Conservation (phyloP, 35 echinoderm and acorn worm genomes). For the Diadema setosum region DNA sequence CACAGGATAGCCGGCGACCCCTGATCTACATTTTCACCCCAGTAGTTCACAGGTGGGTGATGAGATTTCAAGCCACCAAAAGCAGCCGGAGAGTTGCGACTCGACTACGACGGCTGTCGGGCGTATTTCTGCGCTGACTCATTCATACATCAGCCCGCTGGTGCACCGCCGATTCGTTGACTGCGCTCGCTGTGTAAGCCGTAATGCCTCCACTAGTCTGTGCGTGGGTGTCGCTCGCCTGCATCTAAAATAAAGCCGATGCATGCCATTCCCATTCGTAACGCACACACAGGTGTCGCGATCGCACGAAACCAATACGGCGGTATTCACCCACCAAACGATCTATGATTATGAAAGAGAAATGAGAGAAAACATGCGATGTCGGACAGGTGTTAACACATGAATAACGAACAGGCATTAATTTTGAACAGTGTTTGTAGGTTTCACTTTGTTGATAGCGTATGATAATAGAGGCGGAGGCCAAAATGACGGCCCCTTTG, state of each 20-base stretch:
- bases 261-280: neutral
- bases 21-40: too few species aligned
- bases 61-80: neutral
- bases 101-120: neutral
- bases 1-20: too few species aligned
- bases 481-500: too few species aligned
- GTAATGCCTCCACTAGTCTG: neutral
- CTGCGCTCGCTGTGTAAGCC: neutral
- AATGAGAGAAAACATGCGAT: too few species aligned
- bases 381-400: too few species aligned
- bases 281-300: neutral
- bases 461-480: too few species aligned
- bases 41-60: neutral
- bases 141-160: neutral
- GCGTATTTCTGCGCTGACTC: constrained; percentile 53
- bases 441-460: too few species aligned
- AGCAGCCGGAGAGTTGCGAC: neutral
- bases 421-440: too few species aligned
- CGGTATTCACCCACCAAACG: too few species aligned
- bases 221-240: neutral
- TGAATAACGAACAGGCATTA: too few species aligned
- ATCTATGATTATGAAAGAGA: too few species aligned
- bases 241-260: neutral
- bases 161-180: neutral
- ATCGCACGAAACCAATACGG: too few species aligned